Base-by-base conservation (phyloP, 2,888 invertebrate genomes). In the Drosophila kambysellisi region DNA sequence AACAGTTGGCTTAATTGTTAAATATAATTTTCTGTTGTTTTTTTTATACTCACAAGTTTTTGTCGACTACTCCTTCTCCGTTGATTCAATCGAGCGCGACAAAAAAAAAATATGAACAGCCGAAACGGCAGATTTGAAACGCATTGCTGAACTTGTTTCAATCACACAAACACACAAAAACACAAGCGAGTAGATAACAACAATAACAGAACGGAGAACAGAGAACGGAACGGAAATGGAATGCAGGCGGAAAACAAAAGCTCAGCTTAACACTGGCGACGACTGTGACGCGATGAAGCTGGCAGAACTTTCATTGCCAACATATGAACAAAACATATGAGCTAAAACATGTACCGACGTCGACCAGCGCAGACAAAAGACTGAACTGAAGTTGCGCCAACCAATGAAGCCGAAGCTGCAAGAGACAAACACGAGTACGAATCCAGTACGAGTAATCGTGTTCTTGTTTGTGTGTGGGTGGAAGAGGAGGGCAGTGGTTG, bases 141-240 rank as follows among this genome's bases (percentile, higher is more conserved):
- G 83, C 81, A 79, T 79, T 81, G 81, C 70, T 83, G 83, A 86
- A 84, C 85, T 84, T 84, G 86, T 84, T 83, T 70, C 64, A 68
- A 58, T 53, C 59, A 52, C 58, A 53, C 30, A 57, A 15, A 63
- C 52, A 68, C 46, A 51, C 50, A 52, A 48, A 48, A 43, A 57
- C 30, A 63, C 43, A 61, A 32, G 35, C 48, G 56, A 39, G 43
- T 54, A 30, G n/a, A 25, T 48, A 73, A 67, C 69, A 73, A 67
- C 63, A 82, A 68, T 68, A 75, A 81, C 65, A 69, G 82, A 81
- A 72, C 56, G 65, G 33, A 56, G 57, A 46, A 70, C 56, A 65
- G 37, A 51, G 54, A 25, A 46, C 8, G 46, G 25, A 46, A 72
- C 59, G 63, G 76, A 78, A 71, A 71, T 73, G 70, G 67, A 73